These are phyloP conservation scores for Pentalonia nigronervosa DNA, from an alignment of 1,140 invertebrate genomes.

Conservation along the genomic window DNA sequence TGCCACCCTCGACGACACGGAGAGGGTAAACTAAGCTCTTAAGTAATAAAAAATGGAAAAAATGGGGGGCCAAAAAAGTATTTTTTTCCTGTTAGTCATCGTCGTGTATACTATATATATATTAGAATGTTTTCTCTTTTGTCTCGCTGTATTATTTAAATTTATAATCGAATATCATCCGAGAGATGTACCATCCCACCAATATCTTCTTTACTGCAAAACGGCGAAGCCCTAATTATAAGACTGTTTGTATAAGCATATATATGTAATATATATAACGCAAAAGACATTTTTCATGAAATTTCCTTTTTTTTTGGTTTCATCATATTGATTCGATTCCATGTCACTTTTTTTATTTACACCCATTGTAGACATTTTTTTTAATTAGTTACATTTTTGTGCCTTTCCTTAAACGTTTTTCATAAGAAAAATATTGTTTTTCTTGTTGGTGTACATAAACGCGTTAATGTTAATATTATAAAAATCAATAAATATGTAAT, in stretches of 20 bases:
- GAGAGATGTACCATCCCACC: conserved; percentile 2
- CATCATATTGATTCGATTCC: conserved; percentile 27
- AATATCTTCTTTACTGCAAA: conserved; percentile 25
- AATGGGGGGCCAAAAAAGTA: conserved; percentile 50
- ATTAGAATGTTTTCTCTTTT: conserved; percentile 3
- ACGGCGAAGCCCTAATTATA: conserved; percentile 56
- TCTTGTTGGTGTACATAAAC: conserved; percentile 57
- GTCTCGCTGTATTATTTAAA: conserved; percentile 47
- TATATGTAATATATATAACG: background rate
- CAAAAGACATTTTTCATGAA: conserved; percentile 52
- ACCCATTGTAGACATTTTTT: background rate
- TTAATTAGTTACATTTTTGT: conserved; percentile 19
- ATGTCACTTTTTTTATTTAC: conserved; percentile 42
- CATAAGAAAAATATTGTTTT: conserved; percentile 58
- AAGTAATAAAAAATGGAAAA: conserved; percentile 44
- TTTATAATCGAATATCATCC: conserved; percentile 51
- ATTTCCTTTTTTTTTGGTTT: conserved; percentile 34
- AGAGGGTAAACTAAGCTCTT: conserved; percentile 42
- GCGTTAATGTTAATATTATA: conserved; percentile 51
- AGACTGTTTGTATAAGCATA: conserved; percentile 46
- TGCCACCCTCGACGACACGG: conserved; percentile 32
- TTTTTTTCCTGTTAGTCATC: conserved; percentile 52
- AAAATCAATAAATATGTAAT: conserved; percentile 32
- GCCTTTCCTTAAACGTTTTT: conserved; percentile 24
- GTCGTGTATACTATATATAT: background rate